These are phyloP conservation scores for Epizoanthus illoricatus DNA, from an alignment of 92 coral and sea anemone genomes.

Conservation along the genomic window DNA sequence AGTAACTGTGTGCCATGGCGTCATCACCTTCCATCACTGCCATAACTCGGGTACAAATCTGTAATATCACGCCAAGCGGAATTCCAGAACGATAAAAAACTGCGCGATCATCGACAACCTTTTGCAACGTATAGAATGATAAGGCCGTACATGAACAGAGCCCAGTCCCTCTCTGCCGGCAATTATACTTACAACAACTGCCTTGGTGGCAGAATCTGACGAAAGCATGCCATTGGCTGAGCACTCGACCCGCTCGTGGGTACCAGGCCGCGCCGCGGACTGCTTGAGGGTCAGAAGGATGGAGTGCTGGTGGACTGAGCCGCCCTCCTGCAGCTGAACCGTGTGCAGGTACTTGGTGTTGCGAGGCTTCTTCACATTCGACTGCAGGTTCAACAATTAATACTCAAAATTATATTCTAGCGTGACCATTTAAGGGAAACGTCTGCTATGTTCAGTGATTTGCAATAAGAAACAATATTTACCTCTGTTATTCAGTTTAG, in stretches of 20 bases:
- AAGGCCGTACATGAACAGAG: neutral
- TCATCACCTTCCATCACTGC: no score
- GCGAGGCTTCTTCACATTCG: constrained; percentile 72
- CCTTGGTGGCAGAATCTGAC: constrained; percentile 17
- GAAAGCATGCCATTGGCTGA: constrained; percentile 4
- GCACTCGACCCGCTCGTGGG: constrained; percentile 1
- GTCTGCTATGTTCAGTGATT: no score
- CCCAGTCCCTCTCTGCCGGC: neutral
- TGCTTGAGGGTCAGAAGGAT: constrained; percentile 68
- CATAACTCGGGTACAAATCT: no score
- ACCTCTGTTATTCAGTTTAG: no score
- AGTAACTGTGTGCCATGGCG: no score
- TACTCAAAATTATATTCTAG: no score
- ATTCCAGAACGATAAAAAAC: no score
- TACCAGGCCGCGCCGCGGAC: constrained; percentile 44
- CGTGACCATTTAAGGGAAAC: no score
- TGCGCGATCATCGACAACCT: no score
- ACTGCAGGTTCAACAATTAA: constrained; percentile 32
- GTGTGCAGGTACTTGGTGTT: constrained; percentile 65
- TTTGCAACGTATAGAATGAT: neutral
- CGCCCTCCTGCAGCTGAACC: constrained; percentile 67
- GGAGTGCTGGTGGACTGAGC: constrained; percentile 63
- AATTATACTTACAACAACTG: constrained; percentile 19
- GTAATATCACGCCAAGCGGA: no score
- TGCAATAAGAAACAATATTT: no score